Percentiles rank a stretch among this genome's conserved stretches.
Evolutionary conservation across 92 coral and sea anemone genomes (phyloP).

Genomic region (Palythoa grandis): DNA sequence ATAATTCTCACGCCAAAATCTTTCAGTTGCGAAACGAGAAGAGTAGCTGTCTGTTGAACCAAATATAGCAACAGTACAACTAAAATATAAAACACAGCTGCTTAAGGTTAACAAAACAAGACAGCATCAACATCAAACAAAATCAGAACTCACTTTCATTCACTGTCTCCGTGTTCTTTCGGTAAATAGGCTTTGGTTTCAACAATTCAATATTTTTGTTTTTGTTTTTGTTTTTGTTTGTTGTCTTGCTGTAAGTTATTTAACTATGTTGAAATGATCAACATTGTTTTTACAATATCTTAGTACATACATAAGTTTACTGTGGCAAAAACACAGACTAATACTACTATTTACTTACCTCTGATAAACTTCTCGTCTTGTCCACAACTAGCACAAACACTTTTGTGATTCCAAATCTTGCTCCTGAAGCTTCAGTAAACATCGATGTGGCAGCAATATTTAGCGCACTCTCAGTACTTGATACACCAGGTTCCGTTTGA

Average conservation of each 20-base stretch:
- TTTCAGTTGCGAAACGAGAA: not conserved
- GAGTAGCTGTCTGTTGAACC: constrained; percentile 1
- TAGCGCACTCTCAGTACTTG: constrained; percentile 18
- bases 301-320: not conserved
- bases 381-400: constrained; percentile 5
- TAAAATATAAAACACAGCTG: too few relatives aligned
- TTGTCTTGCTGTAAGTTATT: too few relatives aligned
- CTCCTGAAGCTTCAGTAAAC: constrained; percentile 10
- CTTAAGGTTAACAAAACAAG: not conserved
- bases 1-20: constrained; percentile 22
- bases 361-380: not conserved
- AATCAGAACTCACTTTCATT: too few relatives aligned
- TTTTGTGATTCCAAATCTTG: constrained; percentile 6
- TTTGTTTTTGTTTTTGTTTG: too few relatives aligned
- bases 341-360: not conserved
- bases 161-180: too few relatives aligned
- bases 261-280: too few relatives aligned
- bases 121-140: not conserved
- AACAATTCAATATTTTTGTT: too few relatives aligned
- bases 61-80: not conserved
- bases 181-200: too few relatives aligned
- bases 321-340: not conserved
- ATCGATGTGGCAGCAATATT: constrained; percentile 6
- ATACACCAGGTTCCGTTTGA: constrained; percentile 2
- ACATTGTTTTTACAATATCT: not conserved